Evolutionary conservation across 2,888 invertebrate species (phyloP).

Genomic region (Caenorhabditis sp.): DNA sequence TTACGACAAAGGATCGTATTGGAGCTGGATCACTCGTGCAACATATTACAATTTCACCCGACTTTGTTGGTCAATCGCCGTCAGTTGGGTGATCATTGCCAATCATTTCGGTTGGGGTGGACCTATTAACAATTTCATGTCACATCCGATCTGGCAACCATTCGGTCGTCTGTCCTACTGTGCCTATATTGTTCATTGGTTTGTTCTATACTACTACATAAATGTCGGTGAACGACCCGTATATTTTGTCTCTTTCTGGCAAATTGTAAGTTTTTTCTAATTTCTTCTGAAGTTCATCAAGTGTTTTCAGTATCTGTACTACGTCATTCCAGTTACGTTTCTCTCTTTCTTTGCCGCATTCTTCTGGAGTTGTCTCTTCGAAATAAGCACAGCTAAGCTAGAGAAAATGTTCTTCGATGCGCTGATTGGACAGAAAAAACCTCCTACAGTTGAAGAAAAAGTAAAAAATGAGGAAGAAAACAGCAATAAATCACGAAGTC

Average conservation of each 20-base stretch:
- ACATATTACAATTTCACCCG: slow-evolving; percentile 58
- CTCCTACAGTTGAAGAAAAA: not conserved
- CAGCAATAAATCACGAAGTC: not conserved
- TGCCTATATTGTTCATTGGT: slow-evolving; percentile 79
- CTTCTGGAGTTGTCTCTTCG: slow-evolving; percentile 48
- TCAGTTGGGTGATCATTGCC: slow-evolving; percentile 73
- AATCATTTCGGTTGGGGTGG: slow-evolving; percentile 73
- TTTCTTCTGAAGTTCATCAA: not conserved
- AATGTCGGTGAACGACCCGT: slow-evolving; percentile 33
- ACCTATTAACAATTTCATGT: slow-evolving; percentile 80
- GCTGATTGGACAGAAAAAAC: not conserved
- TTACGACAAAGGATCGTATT: slow-evolving; percentile 36
- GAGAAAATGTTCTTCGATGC: slow-evolving; percentile 2
- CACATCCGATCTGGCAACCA: slow-evolving; percentile 84
- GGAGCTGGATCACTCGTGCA: slow-evolving; percentile 35
- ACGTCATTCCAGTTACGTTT: slow-evolving; percentile 31
- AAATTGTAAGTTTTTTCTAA: slow-evolving; percentile 25
- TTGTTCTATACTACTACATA: slow-evolving; percentile 35
- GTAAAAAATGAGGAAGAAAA: not conserved
- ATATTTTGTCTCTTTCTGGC: slow-evolving; percentile 34
- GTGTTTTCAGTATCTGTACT: slow-evolving; percentile 35
- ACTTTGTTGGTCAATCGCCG: slow-evolving; percentile 71
- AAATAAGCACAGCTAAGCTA: slow-evolving; percentile 35
- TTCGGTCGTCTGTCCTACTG: slow-evolving; percentile 89
- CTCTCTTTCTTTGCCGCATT: slow-evolving; percentile 39